Conservation (phyloP, 1,140 invertebrate genomes). For the Brachionus rotundiformis region DNA sequence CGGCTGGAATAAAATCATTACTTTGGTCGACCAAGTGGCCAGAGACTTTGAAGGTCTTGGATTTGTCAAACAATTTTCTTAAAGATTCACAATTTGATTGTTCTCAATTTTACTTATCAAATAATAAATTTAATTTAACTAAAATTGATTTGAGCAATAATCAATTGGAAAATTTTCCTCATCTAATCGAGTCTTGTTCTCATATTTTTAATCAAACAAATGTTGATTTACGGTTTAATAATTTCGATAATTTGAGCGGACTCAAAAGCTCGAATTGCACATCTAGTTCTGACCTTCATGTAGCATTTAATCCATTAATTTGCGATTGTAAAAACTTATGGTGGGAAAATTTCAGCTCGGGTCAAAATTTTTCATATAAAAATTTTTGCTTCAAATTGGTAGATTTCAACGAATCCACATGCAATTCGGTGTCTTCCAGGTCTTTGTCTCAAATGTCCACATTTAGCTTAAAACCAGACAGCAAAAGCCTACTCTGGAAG, state of each 20-base stretch:
- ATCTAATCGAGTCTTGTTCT: neutral
- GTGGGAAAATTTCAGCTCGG: slow-evolving; percentile 4
- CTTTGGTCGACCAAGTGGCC: slow-evolving; percentile 28
- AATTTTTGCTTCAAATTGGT: neutral
- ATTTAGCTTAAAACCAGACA: neutral
- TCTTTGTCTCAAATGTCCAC: neutral
- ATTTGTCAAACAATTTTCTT: neutral
- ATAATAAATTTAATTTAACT: neutral
- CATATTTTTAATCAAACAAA: neutral
- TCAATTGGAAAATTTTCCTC: slow-evolving; percentile 24
- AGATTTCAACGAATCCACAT: neutral
- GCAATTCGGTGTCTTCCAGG: neutral
- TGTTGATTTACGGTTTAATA: neutral
- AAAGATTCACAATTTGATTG: slow-evolving; percentile 33
- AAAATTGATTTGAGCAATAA: neutral
- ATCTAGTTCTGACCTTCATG: neutral
- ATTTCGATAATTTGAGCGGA: slow-evolving; percentile 8
- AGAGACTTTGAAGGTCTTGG: neutral
- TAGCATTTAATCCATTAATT: neutral
- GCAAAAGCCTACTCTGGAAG: neutral
- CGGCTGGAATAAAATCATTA: neutral
- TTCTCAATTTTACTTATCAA: slow-evolving; percentile 5
- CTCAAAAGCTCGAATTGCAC: neutral
- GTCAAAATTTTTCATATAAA: neutral
- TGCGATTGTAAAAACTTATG: slow-evolving; percentile 31